Evolutionary conservation across 2,888 invertebrate genomes (phyloP).

Genomic region (Sturmia bella): DNA sequence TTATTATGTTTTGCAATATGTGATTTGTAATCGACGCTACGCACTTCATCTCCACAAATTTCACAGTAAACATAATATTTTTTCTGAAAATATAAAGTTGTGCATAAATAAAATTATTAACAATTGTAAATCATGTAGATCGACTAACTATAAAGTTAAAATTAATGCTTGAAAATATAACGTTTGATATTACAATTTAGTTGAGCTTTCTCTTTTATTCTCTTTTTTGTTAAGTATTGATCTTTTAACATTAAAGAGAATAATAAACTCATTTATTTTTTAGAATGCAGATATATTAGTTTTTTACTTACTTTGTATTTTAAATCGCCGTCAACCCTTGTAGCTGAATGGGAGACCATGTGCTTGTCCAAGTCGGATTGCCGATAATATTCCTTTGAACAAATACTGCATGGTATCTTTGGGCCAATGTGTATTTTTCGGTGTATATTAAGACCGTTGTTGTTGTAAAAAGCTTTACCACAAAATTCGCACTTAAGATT

Average conservation of each 20-base stretch:
- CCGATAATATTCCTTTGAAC: slow-evolving; percentile 47
- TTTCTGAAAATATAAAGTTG: background rate
- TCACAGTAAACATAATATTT: slow-evolving; percentile 49
- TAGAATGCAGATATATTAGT: too few relatives aligned
- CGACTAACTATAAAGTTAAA: too few relatives aligned
- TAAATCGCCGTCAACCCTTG: background rate
- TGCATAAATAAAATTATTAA: too few relatives aligned
- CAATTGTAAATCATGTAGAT: too few relatives aligned
- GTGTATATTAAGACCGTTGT: slow-evolving; percentile 50
- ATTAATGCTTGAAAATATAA: too few relatives aligned
- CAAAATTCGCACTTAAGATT: slow-evolving; percentile 61
- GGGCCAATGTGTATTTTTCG: slow-evolving; percentile 56
- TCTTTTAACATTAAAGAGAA: too few relatives aligned
- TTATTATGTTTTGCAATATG: slow-evolving; percentile 51
- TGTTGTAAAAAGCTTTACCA: slow-evolving; percentile 48
- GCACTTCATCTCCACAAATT: slow-evolving; percentile 38
- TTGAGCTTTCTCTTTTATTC: too few relatives aligned
- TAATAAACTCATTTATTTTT: too few relatives aligned
- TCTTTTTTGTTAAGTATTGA: too few relatives aligned
- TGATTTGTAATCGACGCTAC: slow-evolving; percentile 24
- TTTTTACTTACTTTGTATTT: too few relatives aligned
- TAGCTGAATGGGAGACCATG: slow-evolving; percentile 43
- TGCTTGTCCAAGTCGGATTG: slow-evolving; percentile 55
- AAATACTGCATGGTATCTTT: slow-evolving; percentile 49
- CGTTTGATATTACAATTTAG: too few relatives aligned